Conservation (phyloP, 2,888 invertebrate species). For the Acrocyrtus sp. region DNA sequence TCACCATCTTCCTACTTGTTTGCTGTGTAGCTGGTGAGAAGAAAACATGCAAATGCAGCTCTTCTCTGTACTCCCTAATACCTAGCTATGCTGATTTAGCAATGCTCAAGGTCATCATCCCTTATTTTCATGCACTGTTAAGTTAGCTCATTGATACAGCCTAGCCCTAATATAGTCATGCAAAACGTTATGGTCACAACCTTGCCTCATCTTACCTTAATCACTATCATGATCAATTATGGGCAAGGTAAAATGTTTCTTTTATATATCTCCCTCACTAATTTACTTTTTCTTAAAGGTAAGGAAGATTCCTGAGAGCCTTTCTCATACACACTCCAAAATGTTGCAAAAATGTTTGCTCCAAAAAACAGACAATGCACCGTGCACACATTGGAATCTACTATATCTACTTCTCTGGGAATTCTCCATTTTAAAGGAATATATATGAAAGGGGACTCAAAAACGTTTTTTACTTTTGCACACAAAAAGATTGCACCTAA, state of each 20-base stretch:
- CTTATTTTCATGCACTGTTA: conserved; percentile 46
- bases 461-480: no score
- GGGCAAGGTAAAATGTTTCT: conserved; percentile 39
- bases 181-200: conserved; percentile 26
- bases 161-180: conserved; percentile 31
- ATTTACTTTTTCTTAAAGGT: no score
- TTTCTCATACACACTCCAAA: not conserved
- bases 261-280: not conserved
- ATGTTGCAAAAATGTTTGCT: not conserved
- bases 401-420: no score
- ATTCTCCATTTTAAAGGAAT: no score
- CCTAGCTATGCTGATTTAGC: conserved; percentile 21
- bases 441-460: no score
- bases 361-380: no score
- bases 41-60: not conserved
- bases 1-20: not conserved
- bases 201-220: conserved; percentile 45
- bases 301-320: not conserved
- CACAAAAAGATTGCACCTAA: no score
- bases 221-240: conserved; percentile 51
- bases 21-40: not conserved
- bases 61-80: no score
- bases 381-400: no score
- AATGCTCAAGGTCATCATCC: conserved; percentile 48
- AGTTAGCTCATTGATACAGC: conserved; percentile 22